phyloP scores from a whole-genome alignment of 2,113 vertebrate species.

The Alectura lathami region DNA sequence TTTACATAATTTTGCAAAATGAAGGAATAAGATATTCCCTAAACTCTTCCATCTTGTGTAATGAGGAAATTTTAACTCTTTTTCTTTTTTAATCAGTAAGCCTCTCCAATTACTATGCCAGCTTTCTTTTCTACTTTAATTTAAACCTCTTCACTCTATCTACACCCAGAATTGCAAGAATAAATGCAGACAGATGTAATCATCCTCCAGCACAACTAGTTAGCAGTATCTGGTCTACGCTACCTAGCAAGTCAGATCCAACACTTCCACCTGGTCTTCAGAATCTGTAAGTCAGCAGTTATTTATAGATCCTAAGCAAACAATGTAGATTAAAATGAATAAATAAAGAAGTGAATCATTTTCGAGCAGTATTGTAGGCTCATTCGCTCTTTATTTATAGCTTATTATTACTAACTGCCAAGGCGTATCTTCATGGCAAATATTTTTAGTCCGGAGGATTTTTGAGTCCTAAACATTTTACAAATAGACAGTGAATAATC shows the following conservation, averaged over 20 bases:
- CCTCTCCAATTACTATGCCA: not conserved
- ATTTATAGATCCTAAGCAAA: not conserved
- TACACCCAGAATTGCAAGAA: not conserved
- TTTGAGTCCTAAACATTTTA: not conserved
- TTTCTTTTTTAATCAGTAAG: not conserved
- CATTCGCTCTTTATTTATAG: slow-evolving; percentile 5
- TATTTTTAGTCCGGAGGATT: not conserved
- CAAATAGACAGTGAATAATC: slow-evolving; percentile 17
- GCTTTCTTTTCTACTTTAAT: not conserved
- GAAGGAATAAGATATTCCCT: not conserved
- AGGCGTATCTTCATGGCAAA: not conserved
- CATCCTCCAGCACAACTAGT: not conserved
- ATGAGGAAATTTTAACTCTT: not conserved
- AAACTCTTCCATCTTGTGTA: not conserved
- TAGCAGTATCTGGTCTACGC: not conserved
- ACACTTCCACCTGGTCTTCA: not conserved
- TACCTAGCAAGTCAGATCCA: not conserved
- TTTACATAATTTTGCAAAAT: not conserved
- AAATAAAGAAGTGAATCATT: not conserved
- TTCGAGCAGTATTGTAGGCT: not conserved
- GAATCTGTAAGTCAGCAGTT: not conserved
- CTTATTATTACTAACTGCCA: not conserved
- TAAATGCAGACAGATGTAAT: not conserved
- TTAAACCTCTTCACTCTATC: not conserved
- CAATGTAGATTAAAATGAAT: too few relatives aligned